These are phyloP conservation scores for Ahaetulla prasina DNA, from an alignment of 2,113 vertebrate species.

Conservation along the genomic window DNA sequence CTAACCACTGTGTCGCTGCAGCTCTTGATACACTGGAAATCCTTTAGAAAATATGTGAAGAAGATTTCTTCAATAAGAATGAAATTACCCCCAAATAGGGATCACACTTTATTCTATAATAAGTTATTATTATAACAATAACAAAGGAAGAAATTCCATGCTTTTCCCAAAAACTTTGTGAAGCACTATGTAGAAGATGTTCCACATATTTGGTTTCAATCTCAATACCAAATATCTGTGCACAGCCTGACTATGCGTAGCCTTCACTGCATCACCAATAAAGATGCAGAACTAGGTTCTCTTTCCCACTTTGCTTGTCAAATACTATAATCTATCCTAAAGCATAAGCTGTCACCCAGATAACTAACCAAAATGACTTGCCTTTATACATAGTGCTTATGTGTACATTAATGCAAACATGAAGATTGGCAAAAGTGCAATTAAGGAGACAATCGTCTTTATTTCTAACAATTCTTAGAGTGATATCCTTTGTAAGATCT, in stretches of 20 bases:
- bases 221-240: neutral
- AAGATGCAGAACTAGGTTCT: neutral
- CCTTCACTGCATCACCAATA: neutral
- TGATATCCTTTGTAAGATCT: neutral
- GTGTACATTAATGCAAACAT: neutral
- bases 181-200: neutral
- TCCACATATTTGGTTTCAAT: neutral
- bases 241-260: neutral
- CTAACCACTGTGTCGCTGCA: too few relatives aligned
- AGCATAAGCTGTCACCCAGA: neutral
- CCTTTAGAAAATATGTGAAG: neutral
- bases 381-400: neutral
- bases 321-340: neutral
- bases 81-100: slow-evolving; percentile 21
- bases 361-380: neutral
- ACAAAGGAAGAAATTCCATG: neutral
- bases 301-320: neutral
- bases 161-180: neutral
- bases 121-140: neutral
- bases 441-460: neutral
- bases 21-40: neutral
- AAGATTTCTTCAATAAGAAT: neutral
- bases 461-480: neutral
- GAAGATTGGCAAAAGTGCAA: neutral
- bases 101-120: neutral